Percentiles rank a stretch among this genome's conserved stretches.
Conservation (phyloP, 2,888 invertebrate species). For the Embidobia sp. region DNA sequence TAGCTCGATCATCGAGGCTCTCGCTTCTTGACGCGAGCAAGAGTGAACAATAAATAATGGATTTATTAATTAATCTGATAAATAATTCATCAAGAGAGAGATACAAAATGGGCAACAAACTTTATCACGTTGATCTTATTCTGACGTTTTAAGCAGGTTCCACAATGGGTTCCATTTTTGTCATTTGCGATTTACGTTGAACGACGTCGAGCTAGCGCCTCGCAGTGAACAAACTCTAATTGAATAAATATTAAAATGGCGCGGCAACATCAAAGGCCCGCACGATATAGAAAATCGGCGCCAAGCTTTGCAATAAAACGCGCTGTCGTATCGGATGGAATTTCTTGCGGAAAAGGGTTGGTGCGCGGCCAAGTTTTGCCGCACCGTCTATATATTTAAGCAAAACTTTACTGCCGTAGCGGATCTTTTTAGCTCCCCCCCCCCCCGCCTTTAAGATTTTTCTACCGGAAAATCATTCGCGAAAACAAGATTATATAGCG, state of each 20-base stretch:
- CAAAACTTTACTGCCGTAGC: constrained; percentile 50
- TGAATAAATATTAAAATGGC: constrained; percentile 33
- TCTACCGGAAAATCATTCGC: constrained; percentile 59
- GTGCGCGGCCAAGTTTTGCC: constrained; percentile 51
- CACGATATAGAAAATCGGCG: constrained; percentile 41
- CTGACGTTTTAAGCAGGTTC: too few species aligned
- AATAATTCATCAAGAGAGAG: constrained; percentile 26
- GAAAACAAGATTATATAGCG: constrained; percentile 60
- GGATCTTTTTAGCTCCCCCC: constrained; percentile 40
- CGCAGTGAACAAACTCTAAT: too few species aligned
- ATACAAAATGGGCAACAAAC: neutral
- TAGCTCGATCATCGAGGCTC: neutral
- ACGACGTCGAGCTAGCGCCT: too few species aligned
- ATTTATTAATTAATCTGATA: constrained; percentile 31
- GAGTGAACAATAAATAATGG: constrained; percentile 17
- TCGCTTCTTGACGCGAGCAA: neutral
- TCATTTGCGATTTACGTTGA: too few species aligned
- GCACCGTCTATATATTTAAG: constrained; percentile 47
- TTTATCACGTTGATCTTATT: too few species aligned
- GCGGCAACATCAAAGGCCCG: constrained; percentile 28
- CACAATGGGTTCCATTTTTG: too few species aligned
- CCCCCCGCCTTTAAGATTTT: constrained; percentile 38
- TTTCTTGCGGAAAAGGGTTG: constrained; percentile 47
- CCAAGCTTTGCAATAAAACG: constrained; percentile 56
- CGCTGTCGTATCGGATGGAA: constrained; percentile 38